Evolutionary conservation across 1,140 invertebrate species (phyloP).

Genomic region (Zaprionus davidi): DNA sequence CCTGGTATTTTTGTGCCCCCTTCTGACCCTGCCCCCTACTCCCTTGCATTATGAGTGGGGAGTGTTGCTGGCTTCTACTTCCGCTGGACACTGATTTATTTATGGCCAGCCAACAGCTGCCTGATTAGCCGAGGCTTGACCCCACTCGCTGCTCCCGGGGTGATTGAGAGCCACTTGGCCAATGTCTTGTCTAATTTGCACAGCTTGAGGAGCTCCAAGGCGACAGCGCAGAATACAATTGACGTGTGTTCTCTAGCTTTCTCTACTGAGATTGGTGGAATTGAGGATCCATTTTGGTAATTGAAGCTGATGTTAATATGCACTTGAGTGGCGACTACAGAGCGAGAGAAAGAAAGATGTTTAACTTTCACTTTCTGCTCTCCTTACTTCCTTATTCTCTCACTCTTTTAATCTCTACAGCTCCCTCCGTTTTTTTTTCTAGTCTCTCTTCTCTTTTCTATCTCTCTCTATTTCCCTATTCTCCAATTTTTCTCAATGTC

Average conservation of each 20-base stretch:
- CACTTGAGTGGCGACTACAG: not conserved
- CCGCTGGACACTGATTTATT: slow-evolving; percentile 70
- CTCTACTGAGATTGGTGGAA: not conserved
- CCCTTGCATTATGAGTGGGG: slow-evolving; percentile 50
- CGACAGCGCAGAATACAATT: not conserved
- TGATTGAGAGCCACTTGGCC: slow-evolving; percentile 66
- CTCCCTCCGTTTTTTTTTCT: not conserved
- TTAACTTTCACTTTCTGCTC: not conserved
- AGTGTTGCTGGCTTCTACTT: not conserved
- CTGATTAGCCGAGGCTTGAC: slow-evolving; percentile 73
- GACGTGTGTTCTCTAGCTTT: not conserved
- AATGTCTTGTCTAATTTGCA: slow-evolving; percentile 73
- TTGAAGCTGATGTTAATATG: not conserved
- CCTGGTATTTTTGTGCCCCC: slow-evolving; percentile 14
- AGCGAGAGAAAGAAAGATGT: not conserved
- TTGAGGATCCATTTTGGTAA: not conserved
- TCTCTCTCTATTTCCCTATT: not conserved
- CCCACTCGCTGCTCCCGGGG: slow-evolving; percentile 35
- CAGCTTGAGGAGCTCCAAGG: slow-evolving; percentile 35
- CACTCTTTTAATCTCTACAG: not conserved
- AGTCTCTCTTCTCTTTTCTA: no score
- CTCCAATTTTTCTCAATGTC: not conserved
- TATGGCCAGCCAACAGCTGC: slow-evolving; percentile 62
- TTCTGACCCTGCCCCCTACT: not conserved
- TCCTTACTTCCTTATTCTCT: not conserved